Conservation (phyloP, 2,888 invertebrate genomes). For the Drosophila hamatofila region DNA sequence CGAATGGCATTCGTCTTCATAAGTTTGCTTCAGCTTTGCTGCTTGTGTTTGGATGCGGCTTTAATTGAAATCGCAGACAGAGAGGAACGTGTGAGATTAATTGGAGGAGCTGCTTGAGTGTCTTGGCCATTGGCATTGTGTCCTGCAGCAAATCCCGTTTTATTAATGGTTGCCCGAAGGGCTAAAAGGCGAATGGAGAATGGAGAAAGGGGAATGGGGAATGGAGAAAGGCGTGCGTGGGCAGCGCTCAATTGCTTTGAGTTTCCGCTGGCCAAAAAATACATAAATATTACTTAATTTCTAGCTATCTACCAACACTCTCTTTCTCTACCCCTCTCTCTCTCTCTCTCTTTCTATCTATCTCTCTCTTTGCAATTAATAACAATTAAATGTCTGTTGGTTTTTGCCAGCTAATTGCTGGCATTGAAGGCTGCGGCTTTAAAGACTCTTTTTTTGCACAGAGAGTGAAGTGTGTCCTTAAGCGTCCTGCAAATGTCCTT, state of each 20-base stretch:
- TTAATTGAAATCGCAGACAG: conserved; percentile 76
- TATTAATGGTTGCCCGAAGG: conserved; percentile 65
- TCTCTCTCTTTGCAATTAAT: conserved; percentile 60
- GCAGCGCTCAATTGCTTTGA: conserved; percentile 43
- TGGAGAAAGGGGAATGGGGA: background rate
- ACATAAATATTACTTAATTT: conserved; percentile 79
- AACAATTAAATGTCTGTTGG: conserved; percentile 74
- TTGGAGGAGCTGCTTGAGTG: conserved; percentile 17
- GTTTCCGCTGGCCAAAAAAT: conserved; percentile 38
- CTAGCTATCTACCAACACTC: background rate
- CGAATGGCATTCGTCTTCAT: conserved; percentile 76
- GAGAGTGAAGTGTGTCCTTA: conserved; percentile 49
- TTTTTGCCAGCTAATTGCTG: conserved; percentile 64
- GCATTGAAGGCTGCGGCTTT: conserved; percentile 37
- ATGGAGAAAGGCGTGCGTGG: conserved; percentile 26
- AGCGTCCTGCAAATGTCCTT: conserved; percentile 56
- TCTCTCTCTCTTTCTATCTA: conserved; percentile 13
- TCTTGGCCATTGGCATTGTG: conserved; percentile 38
- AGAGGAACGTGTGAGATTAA: conserved; percentile 48
- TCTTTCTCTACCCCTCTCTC: background rate
- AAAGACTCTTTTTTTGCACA: conserved; percentile 21
- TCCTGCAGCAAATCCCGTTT: conserved; percentile 64
- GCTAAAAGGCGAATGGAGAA: background rate
- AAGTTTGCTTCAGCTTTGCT: conserved; percentile 48
- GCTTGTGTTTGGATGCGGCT: conserved; percentile 14